These are phyloP conservation scores for Heliconius eleuchia DNA, from an alignment of 1,140 invertebrate species.

Conservation along the genomic window DNA sequence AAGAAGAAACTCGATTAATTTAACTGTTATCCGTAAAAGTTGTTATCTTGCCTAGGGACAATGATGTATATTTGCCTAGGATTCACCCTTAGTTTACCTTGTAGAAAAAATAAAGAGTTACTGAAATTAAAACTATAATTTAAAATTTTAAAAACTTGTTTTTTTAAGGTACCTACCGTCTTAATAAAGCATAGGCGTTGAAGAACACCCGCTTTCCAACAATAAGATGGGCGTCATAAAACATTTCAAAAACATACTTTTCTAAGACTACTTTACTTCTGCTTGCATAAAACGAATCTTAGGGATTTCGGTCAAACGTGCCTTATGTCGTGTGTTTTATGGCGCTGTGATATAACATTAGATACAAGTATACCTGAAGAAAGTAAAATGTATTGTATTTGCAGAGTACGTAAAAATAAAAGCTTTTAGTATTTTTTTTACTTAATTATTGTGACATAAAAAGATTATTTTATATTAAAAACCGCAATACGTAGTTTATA, in stretches of 20 bases:
- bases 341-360: slow-evolving; percentile 12
- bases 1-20: slow-evolving; percentile 51
- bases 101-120: background rate
- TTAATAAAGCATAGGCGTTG: background rate
- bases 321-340: slow-evolving; percentile 13
- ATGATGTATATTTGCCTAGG: slow-evolving; percentile 28
- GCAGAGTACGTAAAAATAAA: slow-evolving; percentile 6
- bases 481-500: background rate
- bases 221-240: background rate
- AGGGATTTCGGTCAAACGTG: slow-evolving; percentile 13
- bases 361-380: slow-evolving; percentile 10
- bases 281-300: slow-evolving; percentile 11
- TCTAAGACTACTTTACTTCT: slow-evolving; percentile 10
- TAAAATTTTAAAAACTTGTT: background rate
- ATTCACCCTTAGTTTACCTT: background rate
- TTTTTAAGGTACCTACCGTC: background rate
- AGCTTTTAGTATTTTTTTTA: background rate
- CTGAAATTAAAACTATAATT: background rate
- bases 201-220: slow-evolving; percentile 4
- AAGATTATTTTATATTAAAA: background rate
- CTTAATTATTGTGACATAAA: background rate
- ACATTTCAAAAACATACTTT: slow-evolving; percentile 14
- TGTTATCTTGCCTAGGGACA: slow-evolving; percentile 42
- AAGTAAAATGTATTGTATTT: slow-evolving; percentile 14
- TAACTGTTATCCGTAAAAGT: slow-evolving; percentile 51